Conservation (phyloP, 2,888 invertebrate genomes). For the Arctia plantaginis region DNA sequence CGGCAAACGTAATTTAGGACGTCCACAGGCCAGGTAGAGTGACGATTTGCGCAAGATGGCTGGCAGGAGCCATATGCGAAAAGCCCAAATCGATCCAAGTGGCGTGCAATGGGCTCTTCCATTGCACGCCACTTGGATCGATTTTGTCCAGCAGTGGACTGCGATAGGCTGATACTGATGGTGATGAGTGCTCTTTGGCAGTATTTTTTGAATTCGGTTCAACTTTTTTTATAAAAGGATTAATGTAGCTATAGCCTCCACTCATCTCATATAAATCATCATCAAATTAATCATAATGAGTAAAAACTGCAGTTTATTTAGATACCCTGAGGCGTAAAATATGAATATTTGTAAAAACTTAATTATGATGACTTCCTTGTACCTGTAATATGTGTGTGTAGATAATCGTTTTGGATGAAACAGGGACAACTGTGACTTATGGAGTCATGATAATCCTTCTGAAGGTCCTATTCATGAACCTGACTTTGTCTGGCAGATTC, state of each 20-base stretch:
- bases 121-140: no score
- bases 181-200: no score
- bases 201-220: no score
- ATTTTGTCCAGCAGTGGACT: no score
- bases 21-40: no score
- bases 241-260: slow-evolving; percentile 21
- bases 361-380: neutral
- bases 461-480: neutral
- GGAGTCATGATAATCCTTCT: neutral
- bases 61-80: no score
- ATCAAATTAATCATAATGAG: neutral
- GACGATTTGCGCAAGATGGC: no score
- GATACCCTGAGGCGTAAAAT: neutral
- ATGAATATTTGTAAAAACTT: neutral
- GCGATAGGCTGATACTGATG: no score
- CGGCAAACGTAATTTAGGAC: no score
- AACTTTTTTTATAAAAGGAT: no score
- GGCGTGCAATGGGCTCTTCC: no score
- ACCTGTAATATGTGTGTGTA: neutral
- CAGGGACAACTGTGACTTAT: neutral
- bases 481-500: neutral
- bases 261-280: slow-evolving; percentile 16
- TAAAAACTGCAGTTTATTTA: neutral
- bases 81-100: no score
- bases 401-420: neutral